These are phyloP conservation scores for Homalodisca vitripennis DNA, from an alignment of 1,140 invertebrate species.

Conservation along the genomic window DNA sequence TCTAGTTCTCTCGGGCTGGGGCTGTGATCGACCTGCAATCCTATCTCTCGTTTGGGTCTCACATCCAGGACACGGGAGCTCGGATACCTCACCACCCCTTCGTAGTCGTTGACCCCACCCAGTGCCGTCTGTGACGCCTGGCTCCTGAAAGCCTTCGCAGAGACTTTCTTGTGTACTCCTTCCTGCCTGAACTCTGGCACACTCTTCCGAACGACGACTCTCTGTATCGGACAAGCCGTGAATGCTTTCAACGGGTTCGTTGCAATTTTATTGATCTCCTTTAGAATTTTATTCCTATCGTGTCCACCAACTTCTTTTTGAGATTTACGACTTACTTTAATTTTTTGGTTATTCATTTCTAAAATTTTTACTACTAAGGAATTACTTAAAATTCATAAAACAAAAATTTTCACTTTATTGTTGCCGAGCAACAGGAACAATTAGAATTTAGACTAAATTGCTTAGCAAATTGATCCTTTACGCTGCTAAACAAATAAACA, in stretches of 20 bases:
- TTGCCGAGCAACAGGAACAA: neutral
- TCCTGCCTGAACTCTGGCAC: constrained; percentile 1
- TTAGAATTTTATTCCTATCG: neutral
- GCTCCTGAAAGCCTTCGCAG: neutral
- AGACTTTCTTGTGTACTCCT: neutral
- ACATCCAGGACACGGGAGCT: neutral
- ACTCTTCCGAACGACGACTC: neutral
- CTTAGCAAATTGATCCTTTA: no score
- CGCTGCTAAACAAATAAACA: no score
- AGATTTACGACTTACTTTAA: constrained; percentile 5
- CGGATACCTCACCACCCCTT: constrained; percentile 10
- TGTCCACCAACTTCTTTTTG: neutral
- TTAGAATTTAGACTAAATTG: no score
- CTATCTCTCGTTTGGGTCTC: constrained; percentile 4
- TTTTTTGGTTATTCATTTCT: constrained; percentile 2
- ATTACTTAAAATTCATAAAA: neutral
- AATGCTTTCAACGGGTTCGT: neutral
- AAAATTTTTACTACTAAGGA: neutral
- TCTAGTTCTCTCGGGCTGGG: neutral
- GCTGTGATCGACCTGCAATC: neutral
- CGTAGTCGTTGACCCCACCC: neutral
- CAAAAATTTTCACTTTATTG: neutral
- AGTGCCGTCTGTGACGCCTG: neutral
- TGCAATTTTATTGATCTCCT: constrained; percentile 13
- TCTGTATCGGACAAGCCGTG: neutral